Evolutionary conservation across 2,113 vertebrate genomes (phyloP).

Genomic region (Ranitomeya variabilis): DNA sequence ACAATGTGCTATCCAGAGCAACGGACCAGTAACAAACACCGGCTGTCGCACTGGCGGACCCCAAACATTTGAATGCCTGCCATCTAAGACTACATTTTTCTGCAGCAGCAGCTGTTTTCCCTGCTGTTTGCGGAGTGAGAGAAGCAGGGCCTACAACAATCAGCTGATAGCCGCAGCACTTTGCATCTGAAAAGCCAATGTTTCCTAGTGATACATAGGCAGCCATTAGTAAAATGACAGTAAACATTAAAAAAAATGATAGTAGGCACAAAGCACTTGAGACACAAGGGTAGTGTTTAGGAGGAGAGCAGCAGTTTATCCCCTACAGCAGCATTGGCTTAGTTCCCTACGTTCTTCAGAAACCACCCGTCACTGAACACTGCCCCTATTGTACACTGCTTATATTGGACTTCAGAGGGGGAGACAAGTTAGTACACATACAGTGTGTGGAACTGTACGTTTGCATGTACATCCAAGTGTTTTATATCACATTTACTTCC

Average conservation of each 20-base stretch:
- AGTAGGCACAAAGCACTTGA: background rate
- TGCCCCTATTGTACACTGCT: slow-evolving; percentile 2
- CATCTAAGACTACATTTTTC: too few species aligned
- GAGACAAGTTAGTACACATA: slow-evolving; percentile 31
- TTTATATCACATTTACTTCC: background rate
- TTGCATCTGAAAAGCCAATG: background rate
- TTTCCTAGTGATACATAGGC: background rate
- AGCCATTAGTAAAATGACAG: background rate
- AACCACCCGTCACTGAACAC: background rate
- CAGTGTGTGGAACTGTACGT: slow-evolving; percentile 11
- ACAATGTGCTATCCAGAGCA: too few species aligned
- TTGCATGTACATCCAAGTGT: background rate
- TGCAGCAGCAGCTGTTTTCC: too few species aligned
- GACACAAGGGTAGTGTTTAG: background rate
- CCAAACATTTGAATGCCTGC: too few species aligned
- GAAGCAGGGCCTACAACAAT: too few species aligned
- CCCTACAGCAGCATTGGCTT: slow-evolving; percentile 9
- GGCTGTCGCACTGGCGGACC: too few species aligned
- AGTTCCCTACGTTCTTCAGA: background rate
- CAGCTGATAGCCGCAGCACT: too few species aligned
- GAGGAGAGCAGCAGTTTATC: background rate
- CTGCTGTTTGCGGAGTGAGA: too few species aligned
- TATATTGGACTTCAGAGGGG: background rate
- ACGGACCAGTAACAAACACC: too few species aligned
- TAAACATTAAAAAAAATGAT: background rate